Evolutionary conservation across 2,888 invertebrate species (phyloP).

Genomic region (Drosophila hawaiiensis): DNA sequence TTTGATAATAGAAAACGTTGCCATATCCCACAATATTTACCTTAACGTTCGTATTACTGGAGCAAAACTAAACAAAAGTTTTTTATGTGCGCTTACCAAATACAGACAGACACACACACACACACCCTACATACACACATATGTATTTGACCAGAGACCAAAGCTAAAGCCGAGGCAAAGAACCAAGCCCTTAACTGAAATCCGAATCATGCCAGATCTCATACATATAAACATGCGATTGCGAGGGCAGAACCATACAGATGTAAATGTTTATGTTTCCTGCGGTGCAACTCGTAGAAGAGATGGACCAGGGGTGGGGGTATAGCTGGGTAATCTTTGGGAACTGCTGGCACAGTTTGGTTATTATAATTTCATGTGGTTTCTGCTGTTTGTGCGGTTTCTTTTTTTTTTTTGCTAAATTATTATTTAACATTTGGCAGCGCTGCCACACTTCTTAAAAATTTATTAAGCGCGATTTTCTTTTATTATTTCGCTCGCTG

Average conservation of each 20-base stretch:
- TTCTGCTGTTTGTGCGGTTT: slow-evolving; percentile 33
- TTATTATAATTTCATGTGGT: slow-evolving; percentile 69
- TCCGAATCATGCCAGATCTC: slow-evolving; percentile 31
- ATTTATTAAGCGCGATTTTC: slow-evolving; percentile 74
- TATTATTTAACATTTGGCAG: slow-evolving; percentile 71
- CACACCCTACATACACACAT: not conserved
- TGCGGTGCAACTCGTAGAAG: slow-evolving; percentile 35
- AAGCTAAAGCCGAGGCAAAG: slow-evolving; percentile 11
- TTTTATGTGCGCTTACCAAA: slow-evolving; percentile 32
- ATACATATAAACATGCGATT: slow-evolving; percentile 58
- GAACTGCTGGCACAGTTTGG: slow-evolving; percentile 62
- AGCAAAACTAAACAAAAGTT: slow-evolving; percentile 26
- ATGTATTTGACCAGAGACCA: slow-evolving; percentile 8
- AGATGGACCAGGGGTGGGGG: not conserved
- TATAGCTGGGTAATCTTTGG: slow-evolving; percentile 40
- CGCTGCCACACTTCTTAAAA: slow-evolving; percentile 75
- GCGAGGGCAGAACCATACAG: slow-evolving; percentile 51
- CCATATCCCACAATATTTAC: slow-evolving; percentile 31
- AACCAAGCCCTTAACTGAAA: slow-evolving; percentile 11
- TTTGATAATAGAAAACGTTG: slow-evolving; percentile 7
- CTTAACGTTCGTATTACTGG: slow-evolving; percentile 24
- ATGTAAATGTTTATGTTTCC: slow-evolving; percentile 77
- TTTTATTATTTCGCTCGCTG: slow-evolving; percentile 29
- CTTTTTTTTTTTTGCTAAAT: slow-evolving; percentile 49
- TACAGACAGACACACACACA: slow-evolving; percentile 16